Conservation (phyloP, 2,888 invertebrate species). For the Andricus curvator region DNA sequence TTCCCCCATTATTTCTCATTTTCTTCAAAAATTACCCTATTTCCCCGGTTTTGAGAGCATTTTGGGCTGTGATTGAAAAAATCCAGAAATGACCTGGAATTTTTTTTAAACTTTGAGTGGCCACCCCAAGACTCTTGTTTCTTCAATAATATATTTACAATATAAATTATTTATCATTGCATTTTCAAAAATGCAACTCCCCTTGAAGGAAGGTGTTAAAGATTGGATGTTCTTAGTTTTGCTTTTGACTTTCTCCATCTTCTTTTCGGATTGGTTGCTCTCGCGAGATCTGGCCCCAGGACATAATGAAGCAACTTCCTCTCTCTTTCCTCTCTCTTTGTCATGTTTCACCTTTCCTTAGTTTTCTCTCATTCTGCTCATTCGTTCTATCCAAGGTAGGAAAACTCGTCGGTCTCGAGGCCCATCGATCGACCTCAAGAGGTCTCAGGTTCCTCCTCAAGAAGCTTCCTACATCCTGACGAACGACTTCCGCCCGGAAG, state of each 20-base stretch:
- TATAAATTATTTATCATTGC: no score
- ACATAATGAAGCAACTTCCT: constrained; percentile 8
- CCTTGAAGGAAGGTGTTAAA: background rate
- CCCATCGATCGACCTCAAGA: constrained; percentile 41
- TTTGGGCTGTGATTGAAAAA: no score
- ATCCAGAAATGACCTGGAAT: no score
- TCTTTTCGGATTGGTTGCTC: background rate
- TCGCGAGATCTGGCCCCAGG: background rate
- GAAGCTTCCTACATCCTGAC: constrained; percentile 41
- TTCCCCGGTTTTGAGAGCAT: no score
- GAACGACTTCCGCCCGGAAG: constrained; percentile 41
- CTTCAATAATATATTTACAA: no score
- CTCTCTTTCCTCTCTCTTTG: background rate
- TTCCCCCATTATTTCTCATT: no score
- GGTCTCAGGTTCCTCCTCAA: constrained; percentile 41
- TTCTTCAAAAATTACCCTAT: no score
- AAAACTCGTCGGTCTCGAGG: constrained; percentile 38
- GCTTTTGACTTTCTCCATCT: background rate
- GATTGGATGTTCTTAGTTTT: background rate
- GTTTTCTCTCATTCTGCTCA: background rate
- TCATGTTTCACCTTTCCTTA: background rate
- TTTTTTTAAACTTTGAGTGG: no score
- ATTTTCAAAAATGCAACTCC: background rate
- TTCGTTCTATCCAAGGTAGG: constrained; percentile 6
- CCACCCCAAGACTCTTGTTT: no score